Conservation (phyloP, 2,113 vertebrate genomes). For the Sporophila hypoxantha region DNA sequence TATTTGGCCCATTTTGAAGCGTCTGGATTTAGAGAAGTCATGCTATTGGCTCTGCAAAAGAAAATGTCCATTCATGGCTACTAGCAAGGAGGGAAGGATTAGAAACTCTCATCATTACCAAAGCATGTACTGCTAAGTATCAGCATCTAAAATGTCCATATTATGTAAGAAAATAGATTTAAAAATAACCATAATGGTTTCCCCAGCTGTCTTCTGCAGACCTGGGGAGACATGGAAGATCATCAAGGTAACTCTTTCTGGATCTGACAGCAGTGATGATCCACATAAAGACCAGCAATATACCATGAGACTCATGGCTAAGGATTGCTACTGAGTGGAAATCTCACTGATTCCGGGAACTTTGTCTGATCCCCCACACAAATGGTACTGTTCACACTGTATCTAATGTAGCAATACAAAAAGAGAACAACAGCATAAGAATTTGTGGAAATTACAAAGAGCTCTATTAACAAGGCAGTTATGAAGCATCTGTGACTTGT, state of each 20-base stretch:
- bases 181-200: background rate
- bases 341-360: background rate
- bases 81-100: background rate
- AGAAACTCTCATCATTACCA: background rate
- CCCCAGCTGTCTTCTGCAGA: background rate
- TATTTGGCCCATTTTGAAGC: background rate
- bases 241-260: background rate
- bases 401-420: background rate
- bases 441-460: background rate
- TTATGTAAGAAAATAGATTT: background rate
- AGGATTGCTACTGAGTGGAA: background rate
- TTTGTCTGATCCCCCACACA: background rate
- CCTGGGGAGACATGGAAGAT: background rate
- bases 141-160: background rate
- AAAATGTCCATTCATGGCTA: background rate
- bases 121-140: background rate
- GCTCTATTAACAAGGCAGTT: background rate
- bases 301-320: rapidly evolving
- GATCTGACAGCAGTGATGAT: background rate
- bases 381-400: background rate
- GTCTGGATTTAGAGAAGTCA: background rate
- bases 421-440: background rate
- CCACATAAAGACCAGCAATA: background rate
- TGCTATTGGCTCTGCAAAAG: background rate
- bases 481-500: background rate